Base-by-base conservation (phyloP, 2,113 vertebrate species). In the Conger conger region DNA sequence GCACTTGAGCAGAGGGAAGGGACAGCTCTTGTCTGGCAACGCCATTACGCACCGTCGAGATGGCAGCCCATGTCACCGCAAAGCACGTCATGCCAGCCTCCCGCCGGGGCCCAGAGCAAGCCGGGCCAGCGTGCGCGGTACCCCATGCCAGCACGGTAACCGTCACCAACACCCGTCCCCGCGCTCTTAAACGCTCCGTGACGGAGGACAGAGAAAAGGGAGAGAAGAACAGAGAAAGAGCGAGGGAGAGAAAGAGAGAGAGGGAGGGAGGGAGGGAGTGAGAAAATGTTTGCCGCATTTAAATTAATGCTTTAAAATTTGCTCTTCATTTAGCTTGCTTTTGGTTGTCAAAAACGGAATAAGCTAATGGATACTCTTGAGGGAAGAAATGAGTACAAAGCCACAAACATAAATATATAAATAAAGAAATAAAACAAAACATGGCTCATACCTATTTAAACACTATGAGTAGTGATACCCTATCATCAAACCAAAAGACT, bases 41-140 rank as follows among this genome's bases (percentile, higher is more conserved):
- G 90, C 91, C 91, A 89, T 90, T 89, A 92, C 91, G 83, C 83
- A 42, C 92, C 88, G 92, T 92, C 82, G 85, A 91, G 92, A 91
- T 90, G 92, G 92, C 92, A 94, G 91, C 92, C 94, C 92, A 93
- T 94, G 95, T 94, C 94, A 95, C 88, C 89, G 91, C 89, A 85
- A 82, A 85, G 86, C 89, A 54, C 90, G 86, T 92, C 91, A 91
- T 91, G 93, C 94, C 94, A 94, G 89, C 88, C 77, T 89, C 92
- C 88, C 91, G 53, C 93, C 83, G 91, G 90, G 90, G 78, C 91
- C 87, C 86, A 83, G 90, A 90, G 87, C 81, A 81, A 78, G 82
- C 85, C 40, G 79, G 79, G 63, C 82, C 79, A 57, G 60, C 90
- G 89, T 85, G 88, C 89, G 90, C 82, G 85, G 82, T 86, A 89